A percentile compares a stretch with the other conserved stretches of the same genome.
Evolutionary conservation across 2,113 vertebrate genomes (phyloP).

Genomic region (Cacatua alba): DNA sequence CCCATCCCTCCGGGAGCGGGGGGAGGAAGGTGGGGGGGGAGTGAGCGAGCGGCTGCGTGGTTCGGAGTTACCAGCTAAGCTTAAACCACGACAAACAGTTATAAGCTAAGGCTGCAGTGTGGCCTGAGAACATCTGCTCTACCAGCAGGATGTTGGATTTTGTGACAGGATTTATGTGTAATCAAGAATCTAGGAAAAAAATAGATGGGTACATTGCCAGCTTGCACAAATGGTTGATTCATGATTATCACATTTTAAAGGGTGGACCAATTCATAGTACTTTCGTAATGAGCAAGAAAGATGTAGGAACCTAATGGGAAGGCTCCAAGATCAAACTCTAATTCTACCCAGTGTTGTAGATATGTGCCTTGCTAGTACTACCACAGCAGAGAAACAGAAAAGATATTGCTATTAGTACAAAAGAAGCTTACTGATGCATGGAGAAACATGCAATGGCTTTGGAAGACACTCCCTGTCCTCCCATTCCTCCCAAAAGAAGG

Average conservation of each 20-base stretch:
- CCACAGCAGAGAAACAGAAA: background rate
- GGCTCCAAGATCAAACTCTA: background rate
- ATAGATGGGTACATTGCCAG: background rate
- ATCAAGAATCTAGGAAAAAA: background rate
- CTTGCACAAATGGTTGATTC: background rate
- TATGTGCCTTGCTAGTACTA: background rate
- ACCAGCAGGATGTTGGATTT: background rate
- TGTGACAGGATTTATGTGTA: background rate
- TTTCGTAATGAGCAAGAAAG: background rate
- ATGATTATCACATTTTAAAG: background rate
- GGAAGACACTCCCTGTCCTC: background rate
- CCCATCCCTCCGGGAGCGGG: too few relatives aligned
- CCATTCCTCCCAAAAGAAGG: background rate
- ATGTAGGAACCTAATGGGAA: background rate
- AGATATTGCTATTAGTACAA: background rate
- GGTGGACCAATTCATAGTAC: background rate
- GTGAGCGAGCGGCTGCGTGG: too few relatives aligned
- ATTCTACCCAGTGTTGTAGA: background rate
- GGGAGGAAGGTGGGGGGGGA: too few relatives aligned
- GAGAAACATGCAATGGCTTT: background rate
- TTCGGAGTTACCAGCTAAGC: too few relatives aligned
- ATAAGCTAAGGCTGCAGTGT: background rate
- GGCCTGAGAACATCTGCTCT: background rate
- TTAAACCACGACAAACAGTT: background rate
- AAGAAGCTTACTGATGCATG: background rate